phyloP scores from a whole-genome alignment of 2,113 vertebrate genomes.

The Notechis scutatus region DNA sequence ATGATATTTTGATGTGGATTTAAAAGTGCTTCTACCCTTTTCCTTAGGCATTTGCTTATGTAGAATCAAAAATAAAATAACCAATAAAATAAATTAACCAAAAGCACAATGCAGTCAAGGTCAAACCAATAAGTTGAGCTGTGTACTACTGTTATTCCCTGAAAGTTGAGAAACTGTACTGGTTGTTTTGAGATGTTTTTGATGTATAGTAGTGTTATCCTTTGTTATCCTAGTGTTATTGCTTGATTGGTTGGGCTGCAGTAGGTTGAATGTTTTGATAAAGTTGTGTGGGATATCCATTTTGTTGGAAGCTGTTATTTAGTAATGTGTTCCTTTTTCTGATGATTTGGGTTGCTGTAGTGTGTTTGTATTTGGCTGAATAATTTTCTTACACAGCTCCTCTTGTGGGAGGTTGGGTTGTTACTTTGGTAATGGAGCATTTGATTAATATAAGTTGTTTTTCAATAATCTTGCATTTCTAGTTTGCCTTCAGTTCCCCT shows the following conservation, averaged over 20 bases:
- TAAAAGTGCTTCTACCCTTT: background rate
- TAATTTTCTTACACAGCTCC: background rate
- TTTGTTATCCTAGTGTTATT: background rate
- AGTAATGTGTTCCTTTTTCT: background rate
- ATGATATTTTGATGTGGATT: background rate
- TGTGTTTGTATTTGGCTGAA: background rate
- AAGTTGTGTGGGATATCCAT: background rate
- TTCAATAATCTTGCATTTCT: background rate
- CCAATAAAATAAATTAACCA: background rate
- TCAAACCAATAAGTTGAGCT: background rate
- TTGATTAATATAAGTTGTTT: background rate
- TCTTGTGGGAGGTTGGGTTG: background rate
- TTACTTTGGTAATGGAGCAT: background rate
- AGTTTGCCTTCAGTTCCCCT: background rate
- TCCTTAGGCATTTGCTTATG: background rate
- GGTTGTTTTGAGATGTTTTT: background rate
- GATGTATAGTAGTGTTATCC: background rate
- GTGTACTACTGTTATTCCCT: background rate
- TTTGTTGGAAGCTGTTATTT: background rate
- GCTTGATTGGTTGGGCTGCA: background rate
- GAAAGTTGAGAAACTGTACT: background rate
- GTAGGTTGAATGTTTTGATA: background rate
- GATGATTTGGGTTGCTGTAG: background rate
- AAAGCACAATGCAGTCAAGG: background rate
- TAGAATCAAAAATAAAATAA: background rate